Evolutionary conservation across 2,888 invertebrate species (phyloP), one percentile per base, ranked within the genome.

Genomic region (Calliopum simillimum): DNA sequence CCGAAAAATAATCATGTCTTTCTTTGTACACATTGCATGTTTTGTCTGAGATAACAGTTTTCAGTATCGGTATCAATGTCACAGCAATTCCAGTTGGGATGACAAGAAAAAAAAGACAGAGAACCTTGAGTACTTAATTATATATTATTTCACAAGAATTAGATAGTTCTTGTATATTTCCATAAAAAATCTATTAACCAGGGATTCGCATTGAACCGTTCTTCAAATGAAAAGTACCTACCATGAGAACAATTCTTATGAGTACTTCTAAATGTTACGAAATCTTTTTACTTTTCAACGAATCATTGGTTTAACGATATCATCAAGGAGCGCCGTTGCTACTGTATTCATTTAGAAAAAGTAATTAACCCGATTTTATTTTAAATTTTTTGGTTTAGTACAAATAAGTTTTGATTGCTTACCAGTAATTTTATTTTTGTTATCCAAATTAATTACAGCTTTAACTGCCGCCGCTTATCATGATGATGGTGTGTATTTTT

Each of bases 361-460:
- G 33, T 33, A 8, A 33, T 33, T 33, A 33, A 33, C 33, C 33
- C 33, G 5, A 33, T 33, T 33, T 33, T 33, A 33, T 33, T n/a
- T 58, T 8, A 43, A 58, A 58, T 58, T 33, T 16, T n/a, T 12
- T 16, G 41, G 4, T 33, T 16, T n/a, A 16, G 16, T 41, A 23
- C 2, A n/a, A n/a, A n/a, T n/a, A n/a, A 44, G 43, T 19, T 19
- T 14, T 19, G 2, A 44, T 41, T 41, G 19, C 63, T 67, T 64
- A 53, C 68, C 72, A 61, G 55, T 41, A 46, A 55, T 53, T 65
- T 62, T 70, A 72, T 70, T 75, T 73, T 72, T 73, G 82, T 79
- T 84, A 81, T 79, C 81, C 80, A 79, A 82, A 82, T 82, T 84
- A 82, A 82, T 82, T 83, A 82, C 79, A 78, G 76, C 81, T 80